Base-by-base conservation (phyloP, 2,888 invertebrate genomes). In the Callimorpha dominula region DNA sequence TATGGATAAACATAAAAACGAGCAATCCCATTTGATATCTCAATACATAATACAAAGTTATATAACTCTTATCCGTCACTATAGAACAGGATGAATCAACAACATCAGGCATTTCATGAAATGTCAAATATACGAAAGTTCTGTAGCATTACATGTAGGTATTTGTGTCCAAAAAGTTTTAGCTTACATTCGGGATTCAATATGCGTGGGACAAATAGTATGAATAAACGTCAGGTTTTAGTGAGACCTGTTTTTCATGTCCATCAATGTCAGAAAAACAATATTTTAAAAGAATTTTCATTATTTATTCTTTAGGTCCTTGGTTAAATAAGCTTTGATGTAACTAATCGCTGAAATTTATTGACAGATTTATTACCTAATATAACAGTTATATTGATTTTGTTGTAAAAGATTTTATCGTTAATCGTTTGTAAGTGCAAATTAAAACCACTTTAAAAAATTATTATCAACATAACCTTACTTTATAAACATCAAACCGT, bases 121-220 rank as follows among this genome's bases (percentile, higher is more conserved):
- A 74, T n/a, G 14, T 12, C 50, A 8, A 0, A 62, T 2, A 63
- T 17, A 71, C 2, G 31, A 76, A 62, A 73, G 42, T 5, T 12
- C 73, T 12, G n/a, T 65, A 1, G 71, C 74, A 72, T 43, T n/a
- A 40, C 65, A 60, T 65, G 63, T 81, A 68, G 54, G 68, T 72
- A 71, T 71, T 40, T 63, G 54, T n/a, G 52, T 31, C 12, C 40
- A 68, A 79, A 75, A 46, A 63, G 65, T 66, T 81, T 72, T 60
- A 50, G 52, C 69, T 75, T 69, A 65, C 60, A 31, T 31, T 60
- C 31, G 63, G 60, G 66, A 67, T 64, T 68, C 78, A 80, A 74
- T 75, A 78, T 80, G 74, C 65, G 78, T 75, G 62, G 67, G 71
- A 80, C 12, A 60, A 60, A 80, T 63, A 75, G 52, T 31, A 46